Evolutionary conservation across 1,140 invertebrate genomes (phyloP).

Genomic region (Acromyrmex echinatior): DNA sequence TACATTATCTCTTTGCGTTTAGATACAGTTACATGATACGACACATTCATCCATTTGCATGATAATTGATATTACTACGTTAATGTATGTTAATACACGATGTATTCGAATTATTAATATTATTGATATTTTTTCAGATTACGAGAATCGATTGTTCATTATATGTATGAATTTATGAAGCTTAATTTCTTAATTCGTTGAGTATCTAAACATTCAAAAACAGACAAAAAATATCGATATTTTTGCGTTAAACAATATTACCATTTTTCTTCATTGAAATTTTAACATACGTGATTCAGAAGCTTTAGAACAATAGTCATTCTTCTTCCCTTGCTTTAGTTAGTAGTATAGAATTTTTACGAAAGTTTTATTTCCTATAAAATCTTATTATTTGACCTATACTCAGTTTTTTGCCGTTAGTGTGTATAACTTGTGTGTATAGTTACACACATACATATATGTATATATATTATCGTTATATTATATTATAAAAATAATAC

Average conservation of each 20-base stretch:
- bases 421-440: too few species aligned
- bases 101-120: background rate
- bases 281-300: background rate
- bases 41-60: slow-evolving; percentile 17
- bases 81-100: background rate
- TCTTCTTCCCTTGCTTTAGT: background rate
- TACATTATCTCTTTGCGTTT: slow-evolving; percentile 41
- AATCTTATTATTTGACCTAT: background rate
- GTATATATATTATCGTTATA: background rate
- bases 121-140: slow-evolving; percentile 12
- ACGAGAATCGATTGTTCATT: background rate
- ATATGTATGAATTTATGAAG: background rate
- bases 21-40: slow-evolving; percentile 22
- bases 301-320: background rate
- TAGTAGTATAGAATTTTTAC: background rate
- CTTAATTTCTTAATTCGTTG: background rate
- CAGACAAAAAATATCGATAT: background rate
- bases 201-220: background rate
- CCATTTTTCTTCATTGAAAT: background rate
- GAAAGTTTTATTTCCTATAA: background rate
- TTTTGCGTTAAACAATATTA: background rate
- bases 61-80: slow-evolving; percentile 17
- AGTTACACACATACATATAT: too few species aligned
- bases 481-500: background rate
- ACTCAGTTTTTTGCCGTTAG: background rate